Evolutionary conservation across 2,888 invertebrate genomes (phyloP).

Genomic region (Pterostichus niger): DNA sequence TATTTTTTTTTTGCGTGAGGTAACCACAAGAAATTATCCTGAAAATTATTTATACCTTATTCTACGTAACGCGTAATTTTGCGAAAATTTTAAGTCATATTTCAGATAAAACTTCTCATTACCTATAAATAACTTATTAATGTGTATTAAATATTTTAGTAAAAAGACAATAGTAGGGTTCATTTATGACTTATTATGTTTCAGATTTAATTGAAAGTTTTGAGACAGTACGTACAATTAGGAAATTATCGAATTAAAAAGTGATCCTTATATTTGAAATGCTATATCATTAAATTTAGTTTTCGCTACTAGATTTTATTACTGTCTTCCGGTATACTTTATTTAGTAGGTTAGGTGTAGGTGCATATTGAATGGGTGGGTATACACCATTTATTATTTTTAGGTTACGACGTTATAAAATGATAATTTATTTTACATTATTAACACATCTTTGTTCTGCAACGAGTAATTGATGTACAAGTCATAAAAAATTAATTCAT

Average conservation of each 20-base stretch:
- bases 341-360: slow-evolving; percentile 33
- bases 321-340: slow-evolving; percentile 19
- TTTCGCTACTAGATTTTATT: slow-evolving; percentile 26
- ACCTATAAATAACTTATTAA: no score
- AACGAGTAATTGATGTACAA: neutral
- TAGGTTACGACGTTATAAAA: slow-evolving; percentile 5
- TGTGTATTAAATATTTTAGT: no score
- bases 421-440: slow-evolving; percentile 1
- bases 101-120: no score
- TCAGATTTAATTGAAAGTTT: no score
- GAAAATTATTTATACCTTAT: neutral
- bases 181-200: no score
- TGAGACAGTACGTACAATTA: no score
- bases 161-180: no score
- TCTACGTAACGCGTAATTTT: no score
- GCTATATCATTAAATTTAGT: neutral
- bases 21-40: slow-evolving; percentile 39
- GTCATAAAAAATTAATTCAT: neutral
- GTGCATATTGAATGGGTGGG: slow-evolving; percentile 5
- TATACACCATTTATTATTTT: slow-evolving; percentile 27
- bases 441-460: slow-evolving; percentile 10
- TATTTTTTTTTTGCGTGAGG: slow-evolving; percentile 8
- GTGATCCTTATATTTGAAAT: no score
- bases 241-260: no score
- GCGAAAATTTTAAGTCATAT: no score